Percentiles rank a stretch among this genome's conserved stretches.
Evolutionary conservation across 37 sponge, comb jelly and placozoan species (phyloP).

Genomic region (Beroe ovata): DNA sequence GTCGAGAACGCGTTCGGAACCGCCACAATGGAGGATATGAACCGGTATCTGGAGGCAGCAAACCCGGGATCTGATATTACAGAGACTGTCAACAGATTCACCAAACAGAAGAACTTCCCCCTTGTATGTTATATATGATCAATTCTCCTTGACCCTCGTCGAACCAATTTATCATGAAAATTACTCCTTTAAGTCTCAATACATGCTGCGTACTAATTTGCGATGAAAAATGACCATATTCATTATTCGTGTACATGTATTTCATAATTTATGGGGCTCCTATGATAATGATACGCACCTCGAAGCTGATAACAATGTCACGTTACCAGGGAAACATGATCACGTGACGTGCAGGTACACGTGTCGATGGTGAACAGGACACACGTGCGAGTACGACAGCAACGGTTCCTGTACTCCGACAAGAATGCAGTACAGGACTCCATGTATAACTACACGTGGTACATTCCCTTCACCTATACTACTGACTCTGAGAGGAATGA

Average conservation of each 20-base stretch:
- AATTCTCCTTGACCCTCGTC: too few relatives aligned
- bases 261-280: too few relatives aligned
- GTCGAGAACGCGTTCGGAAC: background rate
- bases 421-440: slow-evolving; percentile 33
- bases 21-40: slow-evolving; percentile 3
- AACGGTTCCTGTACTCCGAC: slow-evolving; percentile 32
- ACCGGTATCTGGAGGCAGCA: background rate
- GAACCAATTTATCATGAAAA: too few relatives aligned
- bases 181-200: too few relatives aligned
- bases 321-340: too few relatives aligned
- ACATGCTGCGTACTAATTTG: too few relatives aligned
- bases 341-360: slow-evolving; percentile 47
- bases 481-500: slow-evolving; percentile 12
- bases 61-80: background rate
- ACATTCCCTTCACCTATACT: slow-evolving; percentile 63
- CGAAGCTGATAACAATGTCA: too few relatives aligned
- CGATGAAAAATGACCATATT: too few relatives aligned
- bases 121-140: too few relatives aligned
- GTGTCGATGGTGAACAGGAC: slow-evolving; percentile 46
- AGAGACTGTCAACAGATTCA: slow-evolving; percentile 16
- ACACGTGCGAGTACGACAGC: slow-evolving; percentile 22
- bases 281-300: too few relatives aligned
- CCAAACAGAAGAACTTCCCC: slow-evolving; percentile 25
- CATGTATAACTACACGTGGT: slow-evolving; percentile 45
- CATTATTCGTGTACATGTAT: too few relatives aligned